Percentiles rank a stretch among this genome's conserved stretches.
Conservation (phyloP, 2,113 vertebrate species). For the Bubo scandiacus region DNA sequence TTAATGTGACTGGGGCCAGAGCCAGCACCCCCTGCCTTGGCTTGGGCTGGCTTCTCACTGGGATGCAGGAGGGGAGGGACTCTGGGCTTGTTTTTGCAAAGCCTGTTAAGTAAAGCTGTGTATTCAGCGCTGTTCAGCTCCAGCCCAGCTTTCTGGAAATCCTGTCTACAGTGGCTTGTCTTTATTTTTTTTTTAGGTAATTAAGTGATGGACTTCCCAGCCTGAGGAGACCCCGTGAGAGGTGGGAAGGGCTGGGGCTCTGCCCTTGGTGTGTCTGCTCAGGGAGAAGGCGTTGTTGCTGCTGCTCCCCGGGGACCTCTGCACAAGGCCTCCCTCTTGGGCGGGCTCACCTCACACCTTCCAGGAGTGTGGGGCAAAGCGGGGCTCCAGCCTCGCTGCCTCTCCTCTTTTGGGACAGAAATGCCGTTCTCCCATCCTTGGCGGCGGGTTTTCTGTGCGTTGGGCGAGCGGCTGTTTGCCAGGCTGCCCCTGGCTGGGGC, state of each 20-base stretch:
- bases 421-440: fast-evolving
- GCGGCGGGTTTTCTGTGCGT: fast-evolving
- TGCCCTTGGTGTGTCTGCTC: not conserved
- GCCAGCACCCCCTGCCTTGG: not conserved
- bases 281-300: not conserved
- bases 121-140: not conserved
- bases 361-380: fast-evolving
- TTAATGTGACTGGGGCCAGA: not conserved
- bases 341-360: fast-evolving
- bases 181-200: not conserved
- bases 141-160: slow-evolving; percentile 35
- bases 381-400: not conserved
- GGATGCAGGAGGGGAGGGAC: not conserved
- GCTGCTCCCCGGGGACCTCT: not conserved
- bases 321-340: not conserved
- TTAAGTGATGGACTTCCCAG: not conserved
- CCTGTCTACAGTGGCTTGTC: not conserved
- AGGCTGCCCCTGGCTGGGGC: not conserved
- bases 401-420: not conserved
- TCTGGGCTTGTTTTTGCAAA: not conserved
- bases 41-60: not conserved
- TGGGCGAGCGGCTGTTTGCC: not conserved
- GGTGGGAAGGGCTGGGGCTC: not conserved
- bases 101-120: not conserved
- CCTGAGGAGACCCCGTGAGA: not conserved